phyloP scores from a whole-genome alignment of 2,113 vertebrate species.

The Pterocles burchelli region DNA sequence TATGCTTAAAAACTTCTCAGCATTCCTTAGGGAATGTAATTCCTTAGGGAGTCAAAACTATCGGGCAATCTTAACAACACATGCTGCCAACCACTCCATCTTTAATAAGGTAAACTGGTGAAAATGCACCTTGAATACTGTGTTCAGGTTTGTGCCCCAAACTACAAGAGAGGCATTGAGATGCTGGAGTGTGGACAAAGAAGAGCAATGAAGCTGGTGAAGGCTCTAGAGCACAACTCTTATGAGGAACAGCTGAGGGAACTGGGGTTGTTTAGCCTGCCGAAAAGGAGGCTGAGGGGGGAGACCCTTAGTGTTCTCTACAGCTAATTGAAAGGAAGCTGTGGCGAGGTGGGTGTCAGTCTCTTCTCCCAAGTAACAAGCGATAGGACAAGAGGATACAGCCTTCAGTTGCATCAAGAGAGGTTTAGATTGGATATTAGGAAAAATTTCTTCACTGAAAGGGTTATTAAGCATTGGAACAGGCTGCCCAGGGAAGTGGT shows the following conservation, averaged over 20 bases:
- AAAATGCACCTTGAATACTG: neutral
- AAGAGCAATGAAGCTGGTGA: rapidly evolving
- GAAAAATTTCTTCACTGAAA: neutral
- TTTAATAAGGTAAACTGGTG: neutral
- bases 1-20: neutral
- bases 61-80: neutral
- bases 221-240: neutral
- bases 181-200: rapidly evolving
- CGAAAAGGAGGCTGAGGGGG: neutral
- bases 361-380: neutral
- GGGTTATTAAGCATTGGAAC: neutral
- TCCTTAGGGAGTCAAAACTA: neutral
- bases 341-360: rapidly evolving
- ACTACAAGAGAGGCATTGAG: neutral
- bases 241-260: neutral
- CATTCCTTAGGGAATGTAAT: neutral
- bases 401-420: neutral
- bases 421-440: neutral
- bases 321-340: neutral
- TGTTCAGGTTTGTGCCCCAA: neutral
- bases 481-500: neutral
- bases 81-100: neutral
- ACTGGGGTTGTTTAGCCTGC: rapidly evolving
- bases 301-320: rapidly evolving
- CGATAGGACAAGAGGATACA: rapidly evolving